phyloP scores from a whole-genome alignment of 2,113 vertebrate genomes.

The Aegithalos caudatus region DNA sequence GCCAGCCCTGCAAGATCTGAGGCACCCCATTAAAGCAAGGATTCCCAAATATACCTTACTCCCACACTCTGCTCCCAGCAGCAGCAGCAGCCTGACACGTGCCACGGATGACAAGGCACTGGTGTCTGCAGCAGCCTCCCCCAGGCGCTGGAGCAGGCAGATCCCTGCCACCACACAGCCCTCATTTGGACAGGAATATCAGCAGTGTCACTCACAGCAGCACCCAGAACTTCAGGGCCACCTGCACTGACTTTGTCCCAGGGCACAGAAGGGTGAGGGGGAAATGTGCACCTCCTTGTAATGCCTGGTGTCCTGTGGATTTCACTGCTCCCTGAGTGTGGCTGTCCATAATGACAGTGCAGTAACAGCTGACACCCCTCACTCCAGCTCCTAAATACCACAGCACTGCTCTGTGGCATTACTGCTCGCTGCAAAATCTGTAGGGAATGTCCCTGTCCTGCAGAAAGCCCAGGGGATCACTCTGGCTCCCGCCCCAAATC shows the following conservation, averaged over 20 bases:
- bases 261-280: background rate
- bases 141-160: fast-evolving
- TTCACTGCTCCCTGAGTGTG: background rate
- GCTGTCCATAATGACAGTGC: too few species aligned
- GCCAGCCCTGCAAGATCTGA: background rate
- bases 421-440: background rate
- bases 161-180: background rate
- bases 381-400: background rate
- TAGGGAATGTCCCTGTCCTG: background rate
- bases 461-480: background rate
- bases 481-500: background rate
- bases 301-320: background rate
- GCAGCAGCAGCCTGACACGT: background rate
- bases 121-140: background rate
- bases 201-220: background rate
- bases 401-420: background rate
- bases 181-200: fast-evolving
- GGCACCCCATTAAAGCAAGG: background rate
- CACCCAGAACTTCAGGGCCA: background rate
- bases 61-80: background rate
- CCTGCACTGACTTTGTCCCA: background rate
- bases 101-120: background rate
- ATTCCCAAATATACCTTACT: background rate
- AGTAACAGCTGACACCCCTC: background rate
- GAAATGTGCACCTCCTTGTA: fast-evolving